phyloP scores from a whole-genome alignment of 2,797 vertebrate species.

The Protosalanx chinensis region DNA sequence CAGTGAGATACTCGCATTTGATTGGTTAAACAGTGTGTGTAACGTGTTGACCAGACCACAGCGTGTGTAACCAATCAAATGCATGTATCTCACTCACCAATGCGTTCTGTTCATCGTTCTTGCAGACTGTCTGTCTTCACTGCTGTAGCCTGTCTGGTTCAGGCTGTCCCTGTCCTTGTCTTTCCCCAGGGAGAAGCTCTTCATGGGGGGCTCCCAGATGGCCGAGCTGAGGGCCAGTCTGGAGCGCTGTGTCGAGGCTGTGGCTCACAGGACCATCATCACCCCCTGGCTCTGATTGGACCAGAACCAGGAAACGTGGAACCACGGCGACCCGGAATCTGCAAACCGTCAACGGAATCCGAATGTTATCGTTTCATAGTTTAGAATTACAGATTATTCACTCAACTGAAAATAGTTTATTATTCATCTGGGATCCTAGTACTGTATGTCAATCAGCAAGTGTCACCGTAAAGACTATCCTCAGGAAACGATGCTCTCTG shows the following conservation, averaged over 20 bases:
- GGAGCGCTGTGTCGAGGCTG: constrained; percentile 69
- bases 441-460: no score
- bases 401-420: no score
- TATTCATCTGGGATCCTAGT: no score
- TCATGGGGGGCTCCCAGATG: constrained; percentile 78
- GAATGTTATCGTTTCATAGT: no score
- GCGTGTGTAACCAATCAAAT: neutral
- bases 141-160: constrained; percentile 1
- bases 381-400: neutral
- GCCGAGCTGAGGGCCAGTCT: constrained; percentile 74
- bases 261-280: constrained; percentile 49
- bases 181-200: constrained; percentile 76
- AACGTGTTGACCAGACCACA: neutral
- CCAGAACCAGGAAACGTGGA: constrained; percentile 7
- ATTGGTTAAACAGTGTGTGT: no score
- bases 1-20: no score
- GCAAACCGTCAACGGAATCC: neutral
- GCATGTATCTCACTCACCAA: neutral
- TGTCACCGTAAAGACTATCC: no score
- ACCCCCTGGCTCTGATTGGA: constrained; percentile 58
- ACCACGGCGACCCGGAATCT: neutral
- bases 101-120: neutral
- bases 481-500: no score
- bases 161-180: neutral
- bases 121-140: neutral